Percentiles rank a stretch among this genome's conserved stretches.
Conservation (phyloP, 2,888 invertebrate genomes). For the Watsonalla cultraria region DNA sequence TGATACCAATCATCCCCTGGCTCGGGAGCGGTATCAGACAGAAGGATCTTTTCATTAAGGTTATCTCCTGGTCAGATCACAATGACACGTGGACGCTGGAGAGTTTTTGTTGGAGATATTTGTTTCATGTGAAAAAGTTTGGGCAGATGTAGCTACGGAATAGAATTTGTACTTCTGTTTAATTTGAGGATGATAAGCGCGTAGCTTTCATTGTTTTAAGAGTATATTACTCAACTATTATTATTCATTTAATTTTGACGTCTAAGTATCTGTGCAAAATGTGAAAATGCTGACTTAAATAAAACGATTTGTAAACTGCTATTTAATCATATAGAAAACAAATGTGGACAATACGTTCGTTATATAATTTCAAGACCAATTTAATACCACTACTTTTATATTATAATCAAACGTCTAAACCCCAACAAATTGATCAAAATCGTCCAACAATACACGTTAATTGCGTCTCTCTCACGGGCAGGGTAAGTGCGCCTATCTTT, state of each 20-base stretch:
- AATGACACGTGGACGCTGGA: slow-evolving; percentile 52
- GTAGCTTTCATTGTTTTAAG: too few relatives aligned
- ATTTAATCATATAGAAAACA: too few relatives aligned
- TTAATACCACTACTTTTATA: too few relatives aligned
- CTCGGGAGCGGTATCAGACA: slow-evolving; percentile 31
- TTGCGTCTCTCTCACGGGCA: slow-evolving; percentile 52
- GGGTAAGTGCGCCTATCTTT: slow-evolving; percentile 37
- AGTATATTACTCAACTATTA: too few relatives aligned
- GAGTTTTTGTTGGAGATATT: slow-evolving; percentile 15
- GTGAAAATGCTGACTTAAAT: too few relatives aligned
- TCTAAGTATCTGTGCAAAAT: too few relatives aligned
- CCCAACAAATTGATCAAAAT: slow-evolving; percentile 19
- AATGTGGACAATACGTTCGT: too few relatives aligned
- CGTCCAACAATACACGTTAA: slow-evolving; percentile 39
- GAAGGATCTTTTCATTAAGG: slow-evolving; percentile 73
- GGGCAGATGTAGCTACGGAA: background rate
- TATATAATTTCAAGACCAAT: too few relatives aligned
- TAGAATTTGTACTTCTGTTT: background rate
- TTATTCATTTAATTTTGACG: too few relatives aligned
- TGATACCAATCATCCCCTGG: slow-evolving; percentile 5
- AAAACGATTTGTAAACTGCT: too few relatives aligned
- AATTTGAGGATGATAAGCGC: background rate
- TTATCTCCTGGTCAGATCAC: slow-evolving; percentile 51
- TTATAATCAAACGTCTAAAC: background rate
- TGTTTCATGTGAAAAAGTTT: background rate